Conservation (phyloP, 2,797 vertebrate genomes). For the Phalanger gymnotis region DNA sequence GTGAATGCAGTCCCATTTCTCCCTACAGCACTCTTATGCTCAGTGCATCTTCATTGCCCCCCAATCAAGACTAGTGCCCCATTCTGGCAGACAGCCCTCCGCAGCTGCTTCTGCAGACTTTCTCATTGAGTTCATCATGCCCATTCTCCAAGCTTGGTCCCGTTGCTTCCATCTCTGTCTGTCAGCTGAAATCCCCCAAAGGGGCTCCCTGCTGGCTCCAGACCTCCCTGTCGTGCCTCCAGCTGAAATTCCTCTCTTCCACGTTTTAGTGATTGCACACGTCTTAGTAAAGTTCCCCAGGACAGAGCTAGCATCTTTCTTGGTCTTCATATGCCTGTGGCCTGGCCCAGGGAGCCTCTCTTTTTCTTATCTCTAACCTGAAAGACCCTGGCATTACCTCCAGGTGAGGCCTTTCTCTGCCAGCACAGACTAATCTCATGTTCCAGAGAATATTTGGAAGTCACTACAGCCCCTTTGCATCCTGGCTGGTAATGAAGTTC, state of each 20-base stretch:
- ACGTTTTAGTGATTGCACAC: neutral
- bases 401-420: neutral
- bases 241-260: neutral
- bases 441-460: neutral
- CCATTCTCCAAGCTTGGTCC: neutral
- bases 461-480: neutral
- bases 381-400: neutral
- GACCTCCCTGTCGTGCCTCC: neutral
- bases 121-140: neutral
- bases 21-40: neutral
- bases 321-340: neutral
- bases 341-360: neutral
- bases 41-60: neutral
- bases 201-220: no score
- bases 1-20: neutral
- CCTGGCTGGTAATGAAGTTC: neutral
- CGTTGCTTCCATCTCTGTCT: neutral
- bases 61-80: no score
- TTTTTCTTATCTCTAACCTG: neutral
- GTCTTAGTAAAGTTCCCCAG: neutral
- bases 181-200: no score
- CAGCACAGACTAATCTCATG: neutral
- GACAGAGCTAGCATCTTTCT: neutral
- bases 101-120: neutral
- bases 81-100: neutral